A percentile compares a stretch with the other conserved stretches of the same genome.
Conservation (phyloP, 2,113 vertebrate genomes). For the Pachycephala philippinensis region DNA sequence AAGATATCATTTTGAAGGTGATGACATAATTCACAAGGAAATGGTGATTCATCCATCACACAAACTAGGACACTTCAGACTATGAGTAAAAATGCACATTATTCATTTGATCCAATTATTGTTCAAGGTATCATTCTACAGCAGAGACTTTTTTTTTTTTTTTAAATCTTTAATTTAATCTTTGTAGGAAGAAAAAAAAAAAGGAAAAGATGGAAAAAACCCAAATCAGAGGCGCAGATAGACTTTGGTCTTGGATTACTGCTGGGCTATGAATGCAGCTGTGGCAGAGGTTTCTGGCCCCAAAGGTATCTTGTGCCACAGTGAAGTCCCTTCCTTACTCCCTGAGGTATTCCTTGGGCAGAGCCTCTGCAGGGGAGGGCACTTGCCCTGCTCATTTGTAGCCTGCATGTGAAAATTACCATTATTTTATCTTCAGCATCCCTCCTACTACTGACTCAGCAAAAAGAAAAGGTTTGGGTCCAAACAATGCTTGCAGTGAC, state of each 20-base stretch:
- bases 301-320: background rate
- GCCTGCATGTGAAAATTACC: background rate
- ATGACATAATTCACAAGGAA: constrained; percentile 4
- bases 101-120: constrained; percentile 6
- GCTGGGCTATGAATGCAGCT: background rate
- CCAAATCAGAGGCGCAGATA: background rate
- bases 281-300: background rate
- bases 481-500: background rate
- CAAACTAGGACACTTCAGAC: background rate
- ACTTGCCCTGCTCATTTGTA: background rate
- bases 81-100: background rate
- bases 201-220: background rate
- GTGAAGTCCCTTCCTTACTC: background rate
- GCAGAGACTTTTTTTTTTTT: background rate
- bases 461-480: background rate
- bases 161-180: background rate
- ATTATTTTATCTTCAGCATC: background rate
- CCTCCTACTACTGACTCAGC: background rate
- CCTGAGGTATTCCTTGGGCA: background rate
- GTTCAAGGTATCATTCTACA: background rate
- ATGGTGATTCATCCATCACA: constrained; percentile 33
- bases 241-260: background rate
- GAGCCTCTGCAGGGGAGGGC: background rate
- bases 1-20: background rate
- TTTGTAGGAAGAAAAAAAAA: background rate